Evolutionary conservation across 2,113 vertebrate genomes (phyloP).

Genomic region (Meriones unguiculatus): DNA sequence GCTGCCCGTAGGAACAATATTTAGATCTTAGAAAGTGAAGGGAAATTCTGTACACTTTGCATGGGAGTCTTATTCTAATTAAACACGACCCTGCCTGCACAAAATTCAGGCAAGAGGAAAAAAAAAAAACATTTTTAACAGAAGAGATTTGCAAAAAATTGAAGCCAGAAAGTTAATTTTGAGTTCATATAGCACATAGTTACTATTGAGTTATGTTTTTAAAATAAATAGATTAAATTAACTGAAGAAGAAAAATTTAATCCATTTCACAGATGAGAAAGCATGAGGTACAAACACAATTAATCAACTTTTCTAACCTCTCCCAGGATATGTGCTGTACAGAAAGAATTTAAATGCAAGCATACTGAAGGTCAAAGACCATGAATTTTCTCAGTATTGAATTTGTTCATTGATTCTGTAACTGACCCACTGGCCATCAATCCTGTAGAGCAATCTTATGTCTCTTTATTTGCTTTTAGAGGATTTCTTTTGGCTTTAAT

Average conservation of each 20-base stretch:
- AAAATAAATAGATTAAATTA: background rate
- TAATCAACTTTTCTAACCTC: background rate
- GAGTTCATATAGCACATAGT: background rate
- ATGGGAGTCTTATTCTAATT: background rate
- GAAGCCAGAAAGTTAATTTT: background rate
- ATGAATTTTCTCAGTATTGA: background rate
- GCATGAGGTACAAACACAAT: background rate
- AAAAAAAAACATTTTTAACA: background rate
- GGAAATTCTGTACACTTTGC: background rate
- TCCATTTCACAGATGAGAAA: slow-evolving; percentile 52
- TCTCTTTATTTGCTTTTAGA: background rate
- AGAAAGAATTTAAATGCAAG: slow-evolving; percentile 5
- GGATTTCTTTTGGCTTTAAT: slow-evolving; percentile 1
- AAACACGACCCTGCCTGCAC: background rate
- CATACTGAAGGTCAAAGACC: background rate
- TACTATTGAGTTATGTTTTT: background rate
- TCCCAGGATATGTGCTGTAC: background rate
- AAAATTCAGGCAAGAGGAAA: background rate
- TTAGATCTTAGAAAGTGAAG: background rate
- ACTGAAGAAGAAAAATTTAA: background rate
- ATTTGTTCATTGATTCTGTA: background rate
- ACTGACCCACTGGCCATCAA: background rate
- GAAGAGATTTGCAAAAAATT: slow-evolving; percentile 6
- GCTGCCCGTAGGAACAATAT: background rate
- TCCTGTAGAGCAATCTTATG: background rate